Base-by-base conservation (phyloP, 2,888 invertebrate species). In the Pegoplata infirma region DNA sequence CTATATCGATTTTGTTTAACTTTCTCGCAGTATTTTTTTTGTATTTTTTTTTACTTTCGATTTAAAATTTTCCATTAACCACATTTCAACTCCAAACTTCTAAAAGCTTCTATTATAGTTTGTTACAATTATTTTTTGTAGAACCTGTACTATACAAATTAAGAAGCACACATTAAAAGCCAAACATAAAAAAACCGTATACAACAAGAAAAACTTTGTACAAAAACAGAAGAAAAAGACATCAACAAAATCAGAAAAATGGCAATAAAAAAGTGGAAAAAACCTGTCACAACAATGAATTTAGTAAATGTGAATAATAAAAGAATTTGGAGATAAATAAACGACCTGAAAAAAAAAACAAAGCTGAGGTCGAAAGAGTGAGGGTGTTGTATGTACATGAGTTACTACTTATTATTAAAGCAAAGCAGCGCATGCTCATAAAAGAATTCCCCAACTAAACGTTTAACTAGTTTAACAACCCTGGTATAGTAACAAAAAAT, bases 221-320 rank as follows among this genome's bases (percentile, higher is more conserved):
- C 7, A 40, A 46, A 49, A 32, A 17, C 32, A 21, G 21, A 64
- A 10, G 36, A 51, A n/a, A n/a, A n/a, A n/a, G n/a, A n/a, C n/a
- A n/a, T n/a, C n/a, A 32, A 55, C 14, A n/a, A 47, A 36, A 64
- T 14, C 49, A 5, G 14, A 64, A 36, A 17, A 19, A 63, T 17
- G 14, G 21, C 49, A 51, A 64, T 12, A 12, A 63, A 36, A 51
- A 25, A 68, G 40, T 7, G 23, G 36, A 25, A 44, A 73, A 75
- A 76, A 76, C 76, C 76, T 76, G 76, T 76, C 76, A 76, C 64
- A 71, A 71, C 69, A 76, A 56, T 58, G 36, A 76, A 71, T 28
- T 40, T 47, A 76, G 76, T 76, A 69, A 64, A 69, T 51, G 56
- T 68, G 55, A 44, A 55, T 46, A 32, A 25, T 61, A 61, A 61